Evolutionary conservation across 2,888 invertebrate species (phyloP).

Genomic region (Drosophila anomalata): DNA sequence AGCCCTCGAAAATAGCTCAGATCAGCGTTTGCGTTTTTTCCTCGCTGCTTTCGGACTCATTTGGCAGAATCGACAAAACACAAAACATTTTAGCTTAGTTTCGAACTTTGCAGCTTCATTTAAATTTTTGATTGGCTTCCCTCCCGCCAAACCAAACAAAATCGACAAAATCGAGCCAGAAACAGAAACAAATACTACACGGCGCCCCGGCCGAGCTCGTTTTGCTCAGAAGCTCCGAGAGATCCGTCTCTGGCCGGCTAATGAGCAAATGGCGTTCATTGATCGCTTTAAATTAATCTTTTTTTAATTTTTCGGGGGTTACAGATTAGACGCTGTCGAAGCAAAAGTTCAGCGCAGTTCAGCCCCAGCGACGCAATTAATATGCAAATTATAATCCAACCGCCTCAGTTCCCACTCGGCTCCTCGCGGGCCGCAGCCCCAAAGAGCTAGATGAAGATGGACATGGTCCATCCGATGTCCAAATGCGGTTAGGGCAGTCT

Average conservation of each 20-base stretch:
- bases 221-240: slow-evolving; percentile 46
- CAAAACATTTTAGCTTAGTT: slow-evolving; percentile 67
- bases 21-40: slow-evolving; percentile 48
- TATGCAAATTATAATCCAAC: slow-evolving; percentile 70
- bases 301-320: slow-evolving; percentile 78
- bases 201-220: slow-evolving; percentile 55
- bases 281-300: slow-evolving; percentile 79
- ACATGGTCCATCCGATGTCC: slow-evolving; percentile 32
- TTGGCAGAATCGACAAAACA: slow-evolving; percentile 60
- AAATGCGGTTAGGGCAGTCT: slow-evolving; percentile 32
- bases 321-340: slow-evolving; percentile 76
- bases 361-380: slow-evolving; percentile 71
- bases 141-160: slow-evolving; percentile 33
- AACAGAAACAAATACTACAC: slow-evolving; percentile 15
- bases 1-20: slow-evolving; percentile 62
- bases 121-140: slow-evolving; percentile 78
- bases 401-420: slow-evolving; percentile 65
- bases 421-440: slow-evolving; percentile 12
- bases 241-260: slow-evolving; percentile 64
- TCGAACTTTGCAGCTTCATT: slow-evolving; percentile 76
- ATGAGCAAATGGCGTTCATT: slow-evolving; percentile 79
- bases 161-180: slow-evolving; percentile 7
- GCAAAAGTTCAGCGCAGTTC: slow-evolving; percentile 74
- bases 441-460: slow-evolving; percentile 35
- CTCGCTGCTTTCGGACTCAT: slow-evolving; percentile 65